These are phyloP conservation scores for Cyclina sinensis DNA, from an alignment of 1,140 invertebrate species.

Conservation along the genomic window DNA sequence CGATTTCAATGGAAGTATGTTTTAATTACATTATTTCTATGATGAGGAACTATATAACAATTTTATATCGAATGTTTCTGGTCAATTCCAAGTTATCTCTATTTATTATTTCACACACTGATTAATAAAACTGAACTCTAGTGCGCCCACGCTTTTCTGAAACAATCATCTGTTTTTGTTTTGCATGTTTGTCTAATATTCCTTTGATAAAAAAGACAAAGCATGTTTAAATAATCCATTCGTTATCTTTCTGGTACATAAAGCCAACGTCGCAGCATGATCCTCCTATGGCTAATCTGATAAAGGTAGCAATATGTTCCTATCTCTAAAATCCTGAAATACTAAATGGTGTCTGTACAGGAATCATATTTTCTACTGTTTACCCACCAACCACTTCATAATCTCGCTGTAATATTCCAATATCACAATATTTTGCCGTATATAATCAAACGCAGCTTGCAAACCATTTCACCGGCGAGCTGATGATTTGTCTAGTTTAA, in stretches of 20 bases:
- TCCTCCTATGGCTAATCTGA: background rate
- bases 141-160: background rate
- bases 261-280: background rate
- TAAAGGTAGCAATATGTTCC: background rate
- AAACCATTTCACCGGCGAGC: background rate
- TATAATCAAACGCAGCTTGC: background rate
- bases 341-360: background rate
- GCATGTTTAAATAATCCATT: background rate
- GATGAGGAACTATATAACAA: background rate
- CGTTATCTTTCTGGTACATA: background rate
- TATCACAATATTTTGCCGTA: background rate
- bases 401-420: background rate
- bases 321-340: background rate
- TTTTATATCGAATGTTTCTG: too few relatives aligned
- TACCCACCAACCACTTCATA: background rate
- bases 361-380: background rate
- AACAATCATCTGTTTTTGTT: background rate
- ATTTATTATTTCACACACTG: background rate
- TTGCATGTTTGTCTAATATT: background rate
- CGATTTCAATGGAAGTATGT: background rate
- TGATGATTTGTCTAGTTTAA: background rate
- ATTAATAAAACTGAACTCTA: background rate
- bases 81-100: background rate
- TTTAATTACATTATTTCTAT: background rate
- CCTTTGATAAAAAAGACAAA: background rate